A percentile compares a stretch with the other conserved stretches of the same genome.
These are phyloP conservation scores for Acronicta aceris DNA, from an alignment of 2,888 invertebrate species.

Conservation along the genomic window DNA sequence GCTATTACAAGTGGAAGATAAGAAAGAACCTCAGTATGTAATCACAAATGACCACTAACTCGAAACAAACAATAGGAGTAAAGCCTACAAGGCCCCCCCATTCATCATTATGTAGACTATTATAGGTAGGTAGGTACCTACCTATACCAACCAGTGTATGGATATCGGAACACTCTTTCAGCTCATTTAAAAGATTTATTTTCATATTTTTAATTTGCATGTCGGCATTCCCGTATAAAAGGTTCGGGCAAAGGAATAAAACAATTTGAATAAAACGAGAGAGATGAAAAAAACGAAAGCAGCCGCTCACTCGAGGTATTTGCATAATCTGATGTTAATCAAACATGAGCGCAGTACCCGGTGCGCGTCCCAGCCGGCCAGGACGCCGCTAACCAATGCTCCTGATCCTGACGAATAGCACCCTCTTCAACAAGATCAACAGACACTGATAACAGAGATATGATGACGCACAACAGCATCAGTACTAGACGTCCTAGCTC, in stretches of 20 bases:
- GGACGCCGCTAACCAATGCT: constrained; percentile 26
- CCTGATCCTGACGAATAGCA: constrained; percentile 22
- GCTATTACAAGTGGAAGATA: constrained; percentile 62
- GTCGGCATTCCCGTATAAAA: constrained; percentile 86
- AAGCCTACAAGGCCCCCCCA: constrained; percentile 75
- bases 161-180: constrained; percentile 85
- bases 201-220: constrained; percentile 81
- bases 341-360: constrained; percentile 76
- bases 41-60: constrained; percentile 66
- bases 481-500: constrained; percentile 15
- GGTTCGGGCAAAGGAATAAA: constrained; percentile 76
- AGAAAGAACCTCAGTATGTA: constrained; percentile 63
- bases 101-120: constrained; percentile 83
- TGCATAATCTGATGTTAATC: constrained; percentile 89
- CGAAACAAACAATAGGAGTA: constrained; percentile 73
- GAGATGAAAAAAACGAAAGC: constrained; percentile 84
- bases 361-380: constrained; percentile 46
- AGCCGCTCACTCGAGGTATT: constrained; percentile 85
- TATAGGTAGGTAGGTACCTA: constrained; percentile 67
- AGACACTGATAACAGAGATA: constrained; percentile 28
- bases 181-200: constrained; percentile 84
- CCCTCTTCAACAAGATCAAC: constrained; percentile 43
- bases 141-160: constrained; percentile 67
- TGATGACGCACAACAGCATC: constrained; percentile 24
- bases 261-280: constrained; percentile 82